A percentile compares a stretch with the other conserved stretches of the same genome.
These are phyloP conservation scores for Merops nubicus DNA, from an alignment of 2,113 vertebrate species.

Conservation along the genomic window DNA sequence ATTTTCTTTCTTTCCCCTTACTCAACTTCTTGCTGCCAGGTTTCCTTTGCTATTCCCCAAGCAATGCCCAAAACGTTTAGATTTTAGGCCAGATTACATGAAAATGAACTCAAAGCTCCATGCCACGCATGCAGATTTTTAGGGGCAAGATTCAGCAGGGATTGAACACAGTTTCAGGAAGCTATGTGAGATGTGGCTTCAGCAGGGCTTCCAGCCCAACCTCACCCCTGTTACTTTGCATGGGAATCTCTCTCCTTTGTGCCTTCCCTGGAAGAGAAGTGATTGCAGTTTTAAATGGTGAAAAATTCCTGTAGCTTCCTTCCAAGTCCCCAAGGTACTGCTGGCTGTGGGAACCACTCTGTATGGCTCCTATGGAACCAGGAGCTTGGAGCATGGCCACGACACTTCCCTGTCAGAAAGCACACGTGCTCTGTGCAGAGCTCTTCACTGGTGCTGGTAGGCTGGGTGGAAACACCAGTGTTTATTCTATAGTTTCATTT, in stretches of 20 bases:
- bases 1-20: not conserved
- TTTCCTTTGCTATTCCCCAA: slow-evolving; percentile 12
- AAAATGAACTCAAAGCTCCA: not conserved
- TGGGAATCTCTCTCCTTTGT: not conserved
- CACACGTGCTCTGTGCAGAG: not conserved
- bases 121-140: not conserved
- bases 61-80: not conserved
- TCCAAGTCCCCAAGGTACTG: not conserved
- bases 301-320: not conserved
- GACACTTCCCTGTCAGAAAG: not conserved
- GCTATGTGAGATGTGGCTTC: not conserved
- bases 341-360: not conserved
- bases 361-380: not conserved
- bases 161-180: not conserved
- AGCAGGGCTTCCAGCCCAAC: not conserved
- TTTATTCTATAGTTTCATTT: not conserved
- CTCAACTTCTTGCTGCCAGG: not conserved
- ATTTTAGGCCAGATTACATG: not conserved
- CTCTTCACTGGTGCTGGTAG: not conserved
- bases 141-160: not conserved
- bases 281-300: not conserved
- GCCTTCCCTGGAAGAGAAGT: not conserved
- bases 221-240: not conserved
- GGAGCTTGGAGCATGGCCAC: not conserved
- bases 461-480: not conserved